Base-by-base conservation (phyloP, 2,113 vertebrate genomes). In the Pungitius pungitius region DNA sequence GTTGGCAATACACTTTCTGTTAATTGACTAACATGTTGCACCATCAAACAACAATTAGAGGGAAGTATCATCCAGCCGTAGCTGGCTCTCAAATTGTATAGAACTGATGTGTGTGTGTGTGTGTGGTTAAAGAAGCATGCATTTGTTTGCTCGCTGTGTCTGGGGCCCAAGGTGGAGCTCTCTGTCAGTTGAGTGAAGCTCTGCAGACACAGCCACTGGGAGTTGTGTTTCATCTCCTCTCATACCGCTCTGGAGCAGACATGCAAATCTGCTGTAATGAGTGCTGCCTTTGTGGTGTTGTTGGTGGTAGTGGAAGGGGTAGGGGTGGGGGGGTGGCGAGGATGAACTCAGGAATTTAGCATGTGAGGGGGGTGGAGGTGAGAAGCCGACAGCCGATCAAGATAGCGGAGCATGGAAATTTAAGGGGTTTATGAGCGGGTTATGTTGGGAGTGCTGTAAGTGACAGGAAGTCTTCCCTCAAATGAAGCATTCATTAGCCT, bases 231-330 rank as follows among this genome's bases (percentile, higher is more conserved):
- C 91, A 91, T 93, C 87, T 92, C 87, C 47, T 73, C 85, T 91
- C 88, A 69, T 86, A 80, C 86, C 73, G 81, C 89, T 89, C 84
- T 80, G 80, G 85, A 91, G 89, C 91, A 93, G 90, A 93, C 92
- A 92, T 93, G 92, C 92, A 93, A 94, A 93, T 94, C 90, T 64
- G 77, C 85, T 82, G 82, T 92, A 92, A 93, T 90, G 92, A 93
- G 92, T 59, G 77, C 86, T 87, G 83, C 64, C 80, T 83, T 82
- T 82, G 89, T 77, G 79, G 64, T 85, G 78, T 66, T 61, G 26
- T 66, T 61, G 26, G 72, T 66, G 20, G 59, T 22, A 18, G 18
- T 15, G 35, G 66, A 52, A 47, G 66, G 24, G 20, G 63, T 14
- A 1, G 27, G 0, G 11, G 47, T 37, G 40, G 57, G 54, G 47